Base-by-base conservation (phyloP, 2,113 vertebrate genomes). In the Silurus asotus region DNA sequence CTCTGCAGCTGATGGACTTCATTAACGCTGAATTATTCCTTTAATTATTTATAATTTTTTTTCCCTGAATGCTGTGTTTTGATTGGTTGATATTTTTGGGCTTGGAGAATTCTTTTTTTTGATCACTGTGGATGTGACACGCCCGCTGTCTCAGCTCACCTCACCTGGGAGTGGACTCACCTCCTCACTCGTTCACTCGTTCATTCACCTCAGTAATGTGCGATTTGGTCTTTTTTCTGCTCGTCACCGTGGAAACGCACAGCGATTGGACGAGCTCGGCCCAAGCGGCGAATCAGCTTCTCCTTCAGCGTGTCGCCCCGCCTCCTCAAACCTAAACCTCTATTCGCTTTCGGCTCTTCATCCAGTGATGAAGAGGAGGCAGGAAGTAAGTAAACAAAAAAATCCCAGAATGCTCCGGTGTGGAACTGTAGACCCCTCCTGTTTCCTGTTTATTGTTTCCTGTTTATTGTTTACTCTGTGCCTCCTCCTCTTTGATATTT, bases 281-380 rank as follows among this genome's bases (percentile, higher is more conserved):
- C 94, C 83, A 91, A 93, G 84, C 94, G 95, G 89, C 93, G 92
- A 91, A 95, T 96, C 92, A 96, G 95, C 94, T 96, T 96, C 95
- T 97, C 96, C 93, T 91, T 97, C 96, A 96, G 91, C 94, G 93
- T 97, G 92, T 96, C 96, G 92, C 95, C 95, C 14, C 92, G 96
- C 93, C 94, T 96, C 91, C 94, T 95, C 93, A 97, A 96, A 95
- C 95, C 95, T 95, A 97, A 96, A 96, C 95, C 92, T 93, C 92
- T 96, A 92, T 96, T 96, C 96, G 94, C 95, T 94, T 91, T 97
- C 94, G 95, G 94, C 95, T 96, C 95, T 92, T 96, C 94, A 93
- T 96, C 95, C 93, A 96, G 96, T 93, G 96, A 95, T 92, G 96
- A 97, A 1, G 96, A 96, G 90, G 94, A 95, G 92, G 90, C 93